phyloP scores from a whole-genome alignment of 1,140 invertebrate genomes.

The Magallana ariakensis region DNA sequence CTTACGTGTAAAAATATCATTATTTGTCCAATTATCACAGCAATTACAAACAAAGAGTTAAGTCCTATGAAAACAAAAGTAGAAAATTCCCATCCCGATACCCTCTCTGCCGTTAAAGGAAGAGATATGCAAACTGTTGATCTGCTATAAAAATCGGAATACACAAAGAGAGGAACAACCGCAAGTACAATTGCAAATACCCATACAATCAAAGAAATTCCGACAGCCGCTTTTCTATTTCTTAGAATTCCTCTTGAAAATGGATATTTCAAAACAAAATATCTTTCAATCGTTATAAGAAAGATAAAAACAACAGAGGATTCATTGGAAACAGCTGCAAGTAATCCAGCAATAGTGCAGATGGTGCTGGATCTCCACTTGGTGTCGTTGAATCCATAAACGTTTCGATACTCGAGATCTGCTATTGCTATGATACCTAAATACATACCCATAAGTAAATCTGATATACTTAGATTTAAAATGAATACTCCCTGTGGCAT shows the following conservation, averaged over 20 bases:
- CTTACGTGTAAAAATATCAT: slow-evolving; percentile 52
- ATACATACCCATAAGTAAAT: slow-evolving; percentile 74
- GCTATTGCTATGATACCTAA: slow-evolving; percentile 69
- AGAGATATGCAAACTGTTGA: slow-evolving; percentile 63
- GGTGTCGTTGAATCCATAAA: slow-evolving; percentile 66
- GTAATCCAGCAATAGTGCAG: slow-evolving; percentile 68
- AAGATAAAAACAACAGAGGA: slow-evolving; percentile 69
- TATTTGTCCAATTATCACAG: slow-evolving; percentile 58
- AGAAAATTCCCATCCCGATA: slow-evolving; percentile 58
- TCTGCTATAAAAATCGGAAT: slow-evolving; percentile 55
- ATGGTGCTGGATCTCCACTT: slow-evolving; percentile 65
- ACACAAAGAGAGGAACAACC: slow-evolving; percentile 41
- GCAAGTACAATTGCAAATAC: neutral
- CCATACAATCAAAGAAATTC: neutral
- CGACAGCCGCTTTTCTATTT: neutral
- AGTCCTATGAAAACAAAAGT: slow-evolving; percentile 59
- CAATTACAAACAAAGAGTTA: slow-evolving; percentile 58
- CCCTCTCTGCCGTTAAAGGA: slow-evolving; percentile 56
- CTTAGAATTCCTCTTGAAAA: slow-evolving; percentile 42
- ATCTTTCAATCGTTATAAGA: slow-evolving; percentile 70
- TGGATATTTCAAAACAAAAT: slow-evolving; percentile 66
- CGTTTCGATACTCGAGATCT: slow-evolving; percentile 65
- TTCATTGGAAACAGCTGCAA: slow-evolving; percentile 69
- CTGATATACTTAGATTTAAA: slow-evolving; percentile 68
- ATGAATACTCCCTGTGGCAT: slow-evolving; percentile 58